phyloP scores from a whole-genome alignment of 2,113 vertebrate species.

The Psittacula cyanocephala region DNA sequence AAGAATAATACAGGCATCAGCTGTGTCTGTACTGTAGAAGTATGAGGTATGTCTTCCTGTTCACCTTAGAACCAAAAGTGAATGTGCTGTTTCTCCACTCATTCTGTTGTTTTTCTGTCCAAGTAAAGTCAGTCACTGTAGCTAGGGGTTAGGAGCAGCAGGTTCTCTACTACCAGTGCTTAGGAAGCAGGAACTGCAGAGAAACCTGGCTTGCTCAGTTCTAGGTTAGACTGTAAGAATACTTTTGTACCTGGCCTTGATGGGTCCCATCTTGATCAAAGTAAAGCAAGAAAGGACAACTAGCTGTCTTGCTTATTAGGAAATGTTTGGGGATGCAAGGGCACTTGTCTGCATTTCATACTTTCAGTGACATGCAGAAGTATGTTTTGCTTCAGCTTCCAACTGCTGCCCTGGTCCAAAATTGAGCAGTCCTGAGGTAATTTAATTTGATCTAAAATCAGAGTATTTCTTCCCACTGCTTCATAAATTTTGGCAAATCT shows the following conservation, averaged over 20 bases:
- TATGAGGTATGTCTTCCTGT: background rate
- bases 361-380: background rate
- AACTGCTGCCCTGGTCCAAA: background rate
- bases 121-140: background rate
- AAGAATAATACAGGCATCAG: background rate
- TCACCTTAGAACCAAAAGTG: background rate
- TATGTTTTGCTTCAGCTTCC: background rate
- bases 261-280: background rate
- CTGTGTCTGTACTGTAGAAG: background rate
- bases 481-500: background rate
- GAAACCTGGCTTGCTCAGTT: background rate
- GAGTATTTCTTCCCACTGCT: background rate
- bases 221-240: background rate
- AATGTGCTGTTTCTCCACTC: background rate
- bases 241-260: background rate
- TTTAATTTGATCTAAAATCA: background rate
- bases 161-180: fast-evolving
- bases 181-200: background rate
- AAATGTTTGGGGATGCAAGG: background rate
- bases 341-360: background rate
- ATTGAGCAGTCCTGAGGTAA: background rate
- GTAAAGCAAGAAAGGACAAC: background rate
- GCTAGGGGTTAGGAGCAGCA: background rate
- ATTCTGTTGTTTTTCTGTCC: background rate
- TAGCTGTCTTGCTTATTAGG: fast-evolving